Conservation (phyloP, 1,140 invertebrate genomes). For the Pachypsylla venusta region DNA sequence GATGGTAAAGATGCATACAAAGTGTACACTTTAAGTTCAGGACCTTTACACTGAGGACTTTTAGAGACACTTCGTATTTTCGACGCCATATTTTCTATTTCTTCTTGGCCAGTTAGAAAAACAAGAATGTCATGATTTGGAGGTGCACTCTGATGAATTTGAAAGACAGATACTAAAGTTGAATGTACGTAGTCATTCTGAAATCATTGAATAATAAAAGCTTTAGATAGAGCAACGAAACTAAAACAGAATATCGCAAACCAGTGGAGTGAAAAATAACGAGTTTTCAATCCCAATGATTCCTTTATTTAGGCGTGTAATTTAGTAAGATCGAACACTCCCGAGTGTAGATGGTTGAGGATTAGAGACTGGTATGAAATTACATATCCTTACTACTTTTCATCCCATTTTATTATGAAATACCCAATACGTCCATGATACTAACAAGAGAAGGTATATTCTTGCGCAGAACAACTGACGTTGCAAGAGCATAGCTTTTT, state of each 20-base stretch:
- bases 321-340: too few relatives aligned
- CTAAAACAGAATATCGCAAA: conserved; percentile 19
- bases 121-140: conserved; percentile 72
- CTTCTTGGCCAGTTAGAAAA: conserved; percentile 97
- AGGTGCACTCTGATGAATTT: conserved; percentile 65
- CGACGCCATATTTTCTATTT: conserved; percentile 78
- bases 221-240: conserved; percentile 3
- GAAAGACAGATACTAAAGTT: conserved; percentile 69
- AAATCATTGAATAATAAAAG: conserved; percentile 16
- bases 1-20: conserved; percentile 70
- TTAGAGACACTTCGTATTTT: conserved; percentile 33
- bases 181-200: conserved; percentile 71
- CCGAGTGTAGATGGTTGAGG: too few relatives aligned
- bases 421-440: too few relatives aligned
- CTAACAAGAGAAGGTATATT: too few relatives aligned
- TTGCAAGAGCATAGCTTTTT: too few relatives aligned
- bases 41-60: conserved; percentile 23
- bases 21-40: conserved; percentile 32
- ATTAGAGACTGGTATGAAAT: too few relatives aligned
- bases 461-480: too few relatives aligned
- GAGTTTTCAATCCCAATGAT: too few relatives aligned
- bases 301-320: too few relatives aligned
- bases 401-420: too few relatives aligned
- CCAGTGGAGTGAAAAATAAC: too few relatives aligned
- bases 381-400: too few relatives aligned